Evolutionary conservation across 2,113 vertebrate species (phyloP).

Genomic region (Pica pica): DNA sequence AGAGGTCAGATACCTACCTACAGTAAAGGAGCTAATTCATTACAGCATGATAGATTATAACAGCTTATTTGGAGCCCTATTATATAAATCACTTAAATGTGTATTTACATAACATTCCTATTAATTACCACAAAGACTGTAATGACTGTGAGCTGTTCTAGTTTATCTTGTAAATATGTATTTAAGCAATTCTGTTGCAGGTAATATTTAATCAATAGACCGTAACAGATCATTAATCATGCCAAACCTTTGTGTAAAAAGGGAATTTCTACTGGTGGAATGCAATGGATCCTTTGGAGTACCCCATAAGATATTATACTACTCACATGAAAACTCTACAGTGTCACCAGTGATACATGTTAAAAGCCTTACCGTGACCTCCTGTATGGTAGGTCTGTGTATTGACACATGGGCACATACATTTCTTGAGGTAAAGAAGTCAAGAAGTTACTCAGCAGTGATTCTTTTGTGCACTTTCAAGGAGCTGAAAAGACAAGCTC

Average conservation of each 20-base stretch:
- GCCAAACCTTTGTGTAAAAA: slow-evolving; percentile 52
- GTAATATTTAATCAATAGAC: slow-evolving; percentile 64
- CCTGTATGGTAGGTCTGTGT: not conserved
- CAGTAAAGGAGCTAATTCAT: slow-evolving; percentile 67
- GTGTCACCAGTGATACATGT: not conserved
- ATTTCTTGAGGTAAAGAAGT: not conserved
- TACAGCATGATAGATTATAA: slow-evolving; percentile 72
- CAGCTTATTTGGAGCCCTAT: slow-evolving; percentile 68
- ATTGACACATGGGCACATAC: not conserved
- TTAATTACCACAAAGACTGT: slow-evolving; percentile 73
- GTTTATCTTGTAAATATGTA: slow-evolving; percentile 65
- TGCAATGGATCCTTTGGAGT: slow-evolving; percentile 9
- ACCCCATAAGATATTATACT: not conserved
- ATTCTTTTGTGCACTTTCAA: not conserved
- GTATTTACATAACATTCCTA: slow-evolving; percentile 75
- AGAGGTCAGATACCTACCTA: slow-evolving; percentile 72
- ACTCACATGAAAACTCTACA: not conserved
- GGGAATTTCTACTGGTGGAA: slow-evolving; percentile 36
- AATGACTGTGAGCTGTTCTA: slow-evolving; percentile 52
- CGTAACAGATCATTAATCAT: slow-evolving; percentile 61
- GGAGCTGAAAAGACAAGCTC: not conserved
- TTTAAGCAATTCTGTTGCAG: slow-evolving; percentile 57
- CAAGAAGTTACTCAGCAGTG: not conserved
- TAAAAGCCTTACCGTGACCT: not conserved
- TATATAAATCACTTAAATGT: slow-evolving; percentile 79